Evolutionary conservation across 2,113 vertebrate species (phyloP).

Genomic region (Pelecanus crispus): DNA sequence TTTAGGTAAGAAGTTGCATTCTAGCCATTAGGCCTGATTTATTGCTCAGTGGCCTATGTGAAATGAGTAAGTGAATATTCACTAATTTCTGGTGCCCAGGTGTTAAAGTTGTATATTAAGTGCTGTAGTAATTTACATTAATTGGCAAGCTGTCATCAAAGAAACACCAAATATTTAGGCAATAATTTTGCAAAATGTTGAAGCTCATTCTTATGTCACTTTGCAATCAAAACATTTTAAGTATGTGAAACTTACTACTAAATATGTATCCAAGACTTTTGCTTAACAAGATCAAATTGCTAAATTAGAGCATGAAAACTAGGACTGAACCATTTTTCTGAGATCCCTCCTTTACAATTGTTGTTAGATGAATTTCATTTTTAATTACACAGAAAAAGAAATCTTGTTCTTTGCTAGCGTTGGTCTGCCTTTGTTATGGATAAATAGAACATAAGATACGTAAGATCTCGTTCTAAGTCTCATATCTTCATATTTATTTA

Average conservation of each 20-base stretch:
- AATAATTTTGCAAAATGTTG: not conserved
- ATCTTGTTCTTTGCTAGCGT: not conserved
- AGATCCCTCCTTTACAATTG: not conserved
- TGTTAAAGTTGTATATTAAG: slow-evolving; percentile 10
- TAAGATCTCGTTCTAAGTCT: not conserved
- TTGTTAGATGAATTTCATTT: not conserved
- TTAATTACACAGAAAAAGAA: not conserved
- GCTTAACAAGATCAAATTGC: not conserved
- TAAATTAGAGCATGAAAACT: not conserved
- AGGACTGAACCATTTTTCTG: not conserved
- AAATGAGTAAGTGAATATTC: slow-evolving; percentile 2
- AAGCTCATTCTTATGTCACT: not conserved
- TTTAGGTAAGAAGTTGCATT: not conserved
- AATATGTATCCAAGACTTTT: not conserved
- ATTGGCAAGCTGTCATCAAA: not conserved
- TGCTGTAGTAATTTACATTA: not conserved
- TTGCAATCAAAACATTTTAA: not conserved
- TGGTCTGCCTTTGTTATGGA: not conserved
- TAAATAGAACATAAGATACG: not conserved
- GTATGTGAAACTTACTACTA: not conserved
- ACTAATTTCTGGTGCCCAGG: slow-evolving; percentile 18
- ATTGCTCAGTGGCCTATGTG: not conserved
- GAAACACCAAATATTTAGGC: not conserved
- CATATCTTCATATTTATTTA: not conserved
- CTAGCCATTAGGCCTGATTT: not conserved